These are phyloP conservation scores for Polyergus mexicanus DNA, from an alignment of 1,140 invertebrate species.

Conservation along the genomic window DNA sequence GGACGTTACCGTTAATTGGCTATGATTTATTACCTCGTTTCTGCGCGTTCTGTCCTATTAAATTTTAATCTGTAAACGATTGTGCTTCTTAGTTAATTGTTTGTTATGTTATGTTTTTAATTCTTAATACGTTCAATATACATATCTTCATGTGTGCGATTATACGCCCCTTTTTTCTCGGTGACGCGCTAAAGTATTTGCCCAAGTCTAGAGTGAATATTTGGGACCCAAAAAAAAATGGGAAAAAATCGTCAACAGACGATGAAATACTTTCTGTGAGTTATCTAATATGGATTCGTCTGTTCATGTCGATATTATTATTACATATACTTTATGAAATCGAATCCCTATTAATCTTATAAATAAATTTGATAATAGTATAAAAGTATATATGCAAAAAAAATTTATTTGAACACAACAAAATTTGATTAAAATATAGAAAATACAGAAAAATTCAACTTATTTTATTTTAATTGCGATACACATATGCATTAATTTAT, in stretches of 20 bases:
- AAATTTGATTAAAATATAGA: background rate
- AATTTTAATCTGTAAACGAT: background rate
- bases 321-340: background rate
- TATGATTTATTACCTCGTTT: background rate
- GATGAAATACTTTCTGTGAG: background rate
- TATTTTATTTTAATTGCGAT: background rate
- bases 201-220: slow-evolving; percentile 12
- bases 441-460: background rate
- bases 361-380: background rate
- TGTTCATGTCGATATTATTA: slow-evolving; percentile 6
- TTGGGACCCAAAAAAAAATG: background rate
- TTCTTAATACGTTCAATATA: slow-evolving; percentile 17
- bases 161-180: slow-evolving; percentile 50
- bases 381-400: background rate
- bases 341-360: background rate
- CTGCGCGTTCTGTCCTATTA: background rate
- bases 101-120: slow-evolving; percentile 5
- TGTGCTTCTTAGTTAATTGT: background rate
- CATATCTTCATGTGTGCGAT: slow-evolving; percentile 6
- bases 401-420: background rate
- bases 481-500: background rate
- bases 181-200: slow-evolving; percentile 1
- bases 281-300: background rate
- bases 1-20: no score
- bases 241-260: background rate